A percentile compares a stretch with the other conserved stretches of the same genome.
Evolutionary conservation across 2,797 vertebrate species (phyloP).

Genomic region (Myripristis murdjan): DNA sequence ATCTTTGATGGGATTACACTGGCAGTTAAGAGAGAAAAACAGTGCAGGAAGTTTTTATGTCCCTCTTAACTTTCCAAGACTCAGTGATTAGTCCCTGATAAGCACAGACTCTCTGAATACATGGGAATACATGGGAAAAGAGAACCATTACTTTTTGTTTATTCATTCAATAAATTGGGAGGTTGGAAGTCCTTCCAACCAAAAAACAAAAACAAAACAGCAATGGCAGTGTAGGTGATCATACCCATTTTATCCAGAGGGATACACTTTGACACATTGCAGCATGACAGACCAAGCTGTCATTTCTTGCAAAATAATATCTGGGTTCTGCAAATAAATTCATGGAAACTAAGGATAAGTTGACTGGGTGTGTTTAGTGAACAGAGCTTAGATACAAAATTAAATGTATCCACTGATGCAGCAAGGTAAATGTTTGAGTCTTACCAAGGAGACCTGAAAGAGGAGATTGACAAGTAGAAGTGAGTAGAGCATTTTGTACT

Average conservation of each 20-base stretch:
- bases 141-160: slow-evolving; percentile 4
- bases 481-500: too few relatives aligned
- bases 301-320: too few relatives aligned
- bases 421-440: too few relatives aligned
- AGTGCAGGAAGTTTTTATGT: slow-evolving; percentile 56
- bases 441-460: too few relatives aligned
- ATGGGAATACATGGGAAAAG: slow-evolving; percentile 8
- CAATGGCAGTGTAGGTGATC: neutral
- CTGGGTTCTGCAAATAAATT: too few relatives aligned
- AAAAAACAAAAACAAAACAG: neutral
- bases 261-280: neutral
- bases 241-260: neutral
- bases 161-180: slow-evolving; percentile 3
- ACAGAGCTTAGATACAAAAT: too few relatives aligned
- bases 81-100: slow-evolving; percentile 52
- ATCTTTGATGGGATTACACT: slow-evolving; percentile 53
- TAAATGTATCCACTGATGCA: too few relatives aligned
- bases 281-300: slow-evolving; percentile 4
- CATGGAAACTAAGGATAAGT: too few relatives aligned
- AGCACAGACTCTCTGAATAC: slow-evolving; percentile 16
- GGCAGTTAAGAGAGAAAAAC: slow-evolving; percentile 39
- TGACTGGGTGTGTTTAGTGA: too few relatives aligned
- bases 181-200: neutral
- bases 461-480: too few relatives aligned
- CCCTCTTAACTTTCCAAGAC: slow-evolving; percentile 32